A percentile compares a stretch with the other conserved stretches of the same genome.
phyloP scores from a whole-genome alignment of 92 coral and sea anemone species.

The Pocillopora grandis region DNA sequence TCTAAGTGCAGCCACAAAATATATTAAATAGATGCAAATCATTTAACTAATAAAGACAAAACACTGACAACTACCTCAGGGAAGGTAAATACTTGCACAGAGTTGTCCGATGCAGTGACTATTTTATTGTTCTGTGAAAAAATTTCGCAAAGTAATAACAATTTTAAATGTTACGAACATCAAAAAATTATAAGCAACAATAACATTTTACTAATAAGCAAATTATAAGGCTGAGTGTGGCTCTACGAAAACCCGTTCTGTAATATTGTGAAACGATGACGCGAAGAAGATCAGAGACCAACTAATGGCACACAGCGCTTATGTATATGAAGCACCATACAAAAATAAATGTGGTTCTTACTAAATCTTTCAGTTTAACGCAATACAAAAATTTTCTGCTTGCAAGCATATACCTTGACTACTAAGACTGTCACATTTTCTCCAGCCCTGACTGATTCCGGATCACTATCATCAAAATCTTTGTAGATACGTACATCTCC shows the following conservation, averaged over 20 bases:
- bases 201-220: neutral
- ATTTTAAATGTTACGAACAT: neutral
- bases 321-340: too few species aligned
- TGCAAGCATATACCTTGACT: slow-evolving; percentile 60
- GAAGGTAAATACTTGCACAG: slow-evolving; percentile 92
- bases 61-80: slow-evolving; percentile 72
- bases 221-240: too few species aligned
- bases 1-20: too few species aligned
- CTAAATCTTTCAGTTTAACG: neutral
- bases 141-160: neutral
- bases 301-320: too few species aligned
- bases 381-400: neutral
- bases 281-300: too few species aligned
- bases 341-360: neutral
- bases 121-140: slow-evolving; percentile 81
- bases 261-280: too few species aligned
- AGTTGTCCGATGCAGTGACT: slow-evolving; percentile 89
- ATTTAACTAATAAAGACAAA: too few species aligned
- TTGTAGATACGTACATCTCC: slow-evolving; percentile 96
- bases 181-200: neutral
- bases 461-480: slow-evolving; percentile 98
- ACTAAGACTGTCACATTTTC: slow-evolving; percentile 80
- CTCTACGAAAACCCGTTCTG: too few species aligned
- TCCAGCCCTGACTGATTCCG: slow-evolving; percentile 92
- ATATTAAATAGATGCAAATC: too few species aligned